A percentile compares a stretch with the other conserved stretches of the same genome.
Evolutionary conservation across 2,888 invertebrate species (phyloP).

Genomic region (Machimus rusticus): DNA sequence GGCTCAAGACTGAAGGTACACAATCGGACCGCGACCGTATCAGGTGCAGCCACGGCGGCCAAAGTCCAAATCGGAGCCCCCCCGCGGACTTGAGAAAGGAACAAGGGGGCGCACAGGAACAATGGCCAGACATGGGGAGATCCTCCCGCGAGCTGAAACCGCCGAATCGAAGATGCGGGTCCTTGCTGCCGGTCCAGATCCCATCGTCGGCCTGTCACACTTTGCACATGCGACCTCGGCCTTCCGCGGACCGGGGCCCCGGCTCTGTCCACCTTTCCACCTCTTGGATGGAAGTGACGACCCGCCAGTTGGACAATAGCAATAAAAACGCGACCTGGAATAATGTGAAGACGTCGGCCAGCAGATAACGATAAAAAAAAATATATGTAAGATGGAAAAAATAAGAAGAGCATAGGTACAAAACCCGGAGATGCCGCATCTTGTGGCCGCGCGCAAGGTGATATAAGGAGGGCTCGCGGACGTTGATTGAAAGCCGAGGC

Average conservation of each 20-base stretch:
- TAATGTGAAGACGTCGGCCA: constrained; percentile 1
- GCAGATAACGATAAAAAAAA: background rate
- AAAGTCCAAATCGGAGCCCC: constrained; percentile 44
- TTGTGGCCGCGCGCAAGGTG: constrained; percentile 36
- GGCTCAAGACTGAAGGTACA: constrained; percentile 27
- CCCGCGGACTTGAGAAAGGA: constrained; percentile 20
- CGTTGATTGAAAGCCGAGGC: constrained; percentile 44
- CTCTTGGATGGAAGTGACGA: constrained; percentile 3
- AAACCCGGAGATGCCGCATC: constrained; percentile 3
- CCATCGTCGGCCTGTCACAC: constrained; percentile 43
- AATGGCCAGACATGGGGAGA: constrained; percentile 40
- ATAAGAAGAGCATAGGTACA: background rate
- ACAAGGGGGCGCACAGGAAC: constrained; percentile 11
- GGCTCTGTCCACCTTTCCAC: background rate
- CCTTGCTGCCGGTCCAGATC: constrained; percentile 17
- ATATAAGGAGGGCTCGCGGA: constrained; percentile 44
- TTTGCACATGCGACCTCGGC: constrained; percentile 44
- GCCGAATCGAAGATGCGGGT: constrained; percentile 44
- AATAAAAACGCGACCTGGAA: constrained; percentile 23
- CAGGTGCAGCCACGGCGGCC: constrained; percentile 44
- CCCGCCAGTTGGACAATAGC: constrained; percentile 6
- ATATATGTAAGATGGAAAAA: background rate
- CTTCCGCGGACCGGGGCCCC: background rate
- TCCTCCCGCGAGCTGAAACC: constrained; percentile 43
- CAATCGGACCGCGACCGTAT: constrained; percentile 44